A percentile compares a stretch with the other conserved stretches of the same genome.
Conservation (phyloP, 2,888 invertebrate species). For the Priocnemis perturbator region DNA sequence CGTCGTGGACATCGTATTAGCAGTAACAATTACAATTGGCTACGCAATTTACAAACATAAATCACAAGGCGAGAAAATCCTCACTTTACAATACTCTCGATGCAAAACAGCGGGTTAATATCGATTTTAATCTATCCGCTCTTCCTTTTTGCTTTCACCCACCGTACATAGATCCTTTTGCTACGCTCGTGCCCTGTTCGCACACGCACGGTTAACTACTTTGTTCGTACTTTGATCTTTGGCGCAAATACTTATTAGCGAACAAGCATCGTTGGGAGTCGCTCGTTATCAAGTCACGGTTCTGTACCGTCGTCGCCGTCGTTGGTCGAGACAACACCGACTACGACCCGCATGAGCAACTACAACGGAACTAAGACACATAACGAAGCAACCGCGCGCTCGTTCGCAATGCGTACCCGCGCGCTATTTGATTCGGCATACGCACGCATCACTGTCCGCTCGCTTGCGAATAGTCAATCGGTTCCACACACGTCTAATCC, state of each 20-base stretch:
- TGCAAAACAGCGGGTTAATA: conserved; percentile 50
- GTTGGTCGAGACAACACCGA: too few relatives aligned
- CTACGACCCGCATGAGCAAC: too few relatives aligned
- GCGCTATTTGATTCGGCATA: too few relatives aligned
- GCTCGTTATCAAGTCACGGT: background rate
- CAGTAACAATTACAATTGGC: conserved; percentile 46
- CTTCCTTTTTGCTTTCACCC: conserved; percentile 7
- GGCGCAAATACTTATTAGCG: conserved; percentile 47
- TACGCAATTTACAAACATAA: conserved; percentile 55
- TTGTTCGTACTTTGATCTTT: conserved; percentile 41
- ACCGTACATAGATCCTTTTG: background rate
- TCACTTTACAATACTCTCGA: conserved; percentile 52
- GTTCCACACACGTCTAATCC: too few relatives aligned
- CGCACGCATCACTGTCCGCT: conserved; percentile 1
- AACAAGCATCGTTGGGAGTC: conserved; percentile 36
- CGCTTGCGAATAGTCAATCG: background rate
- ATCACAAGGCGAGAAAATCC: conserved; percentile 55
- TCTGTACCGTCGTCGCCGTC: conserved; percentile 6
- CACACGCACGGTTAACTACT: background rate
- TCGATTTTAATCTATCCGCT: conserved; percentile 16
- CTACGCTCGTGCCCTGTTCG: conserved; percentile 1
- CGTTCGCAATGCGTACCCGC: too few relatives aligned
- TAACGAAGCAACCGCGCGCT: too few relatives aligned
- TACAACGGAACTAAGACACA: too few relatives aligned
- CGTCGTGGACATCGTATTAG: conserved; percentile 46